phyloP scores from a whole-genome alignment of 2,888 invertebrate genomes.

The Automeris io region DNA sequence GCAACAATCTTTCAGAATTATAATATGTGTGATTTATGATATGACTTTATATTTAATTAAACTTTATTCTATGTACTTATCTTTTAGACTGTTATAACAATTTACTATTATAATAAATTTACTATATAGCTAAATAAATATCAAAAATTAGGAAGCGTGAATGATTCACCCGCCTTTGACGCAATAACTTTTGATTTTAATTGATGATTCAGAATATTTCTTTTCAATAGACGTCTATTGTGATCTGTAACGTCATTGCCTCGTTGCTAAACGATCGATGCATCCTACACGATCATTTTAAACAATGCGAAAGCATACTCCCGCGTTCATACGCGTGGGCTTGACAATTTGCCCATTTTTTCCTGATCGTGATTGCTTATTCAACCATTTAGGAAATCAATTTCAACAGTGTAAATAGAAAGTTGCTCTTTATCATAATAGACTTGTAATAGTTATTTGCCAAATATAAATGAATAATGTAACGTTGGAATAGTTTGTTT shows the following conservation, averaged over 20 bases:
- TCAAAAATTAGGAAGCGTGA: not conserved
- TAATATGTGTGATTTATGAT: too few relatives aligned
- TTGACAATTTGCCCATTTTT: slow-evolving; percentile 6
- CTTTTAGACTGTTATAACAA: too few relatives aligned
- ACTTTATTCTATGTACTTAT: too few relatives aligned
- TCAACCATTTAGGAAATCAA: slow-evolving; percentile 19
- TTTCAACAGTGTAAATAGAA: slow-evolving; percentile 32
- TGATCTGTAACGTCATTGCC: not conserved
- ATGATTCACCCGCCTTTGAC: not conserved
- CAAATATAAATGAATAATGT: too few relatives aligned
- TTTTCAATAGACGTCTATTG: not conserved
- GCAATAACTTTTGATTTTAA: not conserved
- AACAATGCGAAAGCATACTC: slow-evolving; percentile 8
- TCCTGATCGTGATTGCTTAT: not conserved
- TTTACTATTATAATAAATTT: too few relatives aligned
- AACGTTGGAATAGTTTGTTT: too few relatives aligned
- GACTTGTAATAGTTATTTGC: not conserved
- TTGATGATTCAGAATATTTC: slow-evolving; percentile 1
- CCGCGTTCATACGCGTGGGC: slow-evolving; percentile 9
- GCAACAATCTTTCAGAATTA: too few relatives aligned
- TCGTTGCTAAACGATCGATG: slow-evolving; percentile 4
- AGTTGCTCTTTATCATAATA: slow-evolving; percentile 13
- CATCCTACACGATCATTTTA: slow-evolving; percentile 8
- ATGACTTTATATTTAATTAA: too few relatives aligned
- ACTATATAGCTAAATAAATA: too few relatives aligned